phyloP scores from a whole-genome alignment of 2,888 invertebrate genomes.

The Drosophila borealis region DNA sequence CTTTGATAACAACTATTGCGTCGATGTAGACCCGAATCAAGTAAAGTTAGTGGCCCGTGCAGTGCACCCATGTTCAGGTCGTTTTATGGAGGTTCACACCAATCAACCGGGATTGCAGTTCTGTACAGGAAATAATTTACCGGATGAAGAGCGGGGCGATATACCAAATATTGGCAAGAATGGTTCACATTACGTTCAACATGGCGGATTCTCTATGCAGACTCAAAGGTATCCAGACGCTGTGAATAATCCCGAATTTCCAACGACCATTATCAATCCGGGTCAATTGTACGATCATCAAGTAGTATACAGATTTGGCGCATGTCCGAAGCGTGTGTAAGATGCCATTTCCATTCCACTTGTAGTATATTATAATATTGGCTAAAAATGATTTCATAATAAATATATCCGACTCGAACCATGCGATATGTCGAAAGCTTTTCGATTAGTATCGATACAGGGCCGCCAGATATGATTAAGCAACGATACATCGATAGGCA shows the following conservation, averaged over 20 bases:
- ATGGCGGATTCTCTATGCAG: conserved; percentile 94
- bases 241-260: conserved; percentile 92
- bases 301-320: conserved; percentile 68
- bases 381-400: too few species aligned
- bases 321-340: conserved; percentile 65
- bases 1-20: conserved; percentile 66
- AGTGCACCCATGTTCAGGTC: conserved; percentile 89
- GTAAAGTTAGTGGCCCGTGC: conserved; percentile 88
- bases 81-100: conserved; percentile 91
- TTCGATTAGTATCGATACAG: not conserved
- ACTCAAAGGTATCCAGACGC: conserved; percentile 97
- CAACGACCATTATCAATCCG: conserved; percentile 89
- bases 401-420: too few species aligned
- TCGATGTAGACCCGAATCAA: conserved; percentile 58
- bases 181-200: conserved; percentile 89
- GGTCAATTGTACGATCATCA: conserved; percentile 90
- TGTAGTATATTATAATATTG: not conserved
- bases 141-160: conserved; percentile 86
- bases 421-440: not conserved
- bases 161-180: conserved; percentile 89
- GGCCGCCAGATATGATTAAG: not conserved
- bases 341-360: not conserved
- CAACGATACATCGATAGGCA: conserved; percentile 25
- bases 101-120: conserved; percentile 96
- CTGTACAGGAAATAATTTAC: conserved; percentile 92